Evolutionary conservation across 1,140 invertebrate species (phyloP), one percentile per base, ranked within the genome.

Genomic region (Hydropsyche tenuis): DNA sequence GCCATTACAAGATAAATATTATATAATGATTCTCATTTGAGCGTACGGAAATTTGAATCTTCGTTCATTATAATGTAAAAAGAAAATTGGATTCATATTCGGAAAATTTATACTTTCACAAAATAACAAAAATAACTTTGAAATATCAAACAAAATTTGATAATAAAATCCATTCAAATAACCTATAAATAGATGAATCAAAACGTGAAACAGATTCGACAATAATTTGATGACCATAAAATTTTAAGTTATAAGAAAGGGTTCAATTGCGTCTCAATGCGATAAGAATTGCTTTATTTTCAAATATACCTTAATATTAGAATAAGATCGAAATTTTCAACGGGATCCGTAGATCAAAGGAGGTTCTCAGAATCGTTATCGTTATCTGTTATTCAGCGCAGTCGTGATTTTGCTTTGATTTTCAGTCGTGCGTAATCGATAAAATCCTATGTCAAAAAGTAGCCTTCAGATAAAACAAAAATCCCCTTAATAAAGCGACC

Each of bases 371-470:
- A 25, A 25, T 60, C 14, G 22, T 60, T 60, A 60, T 23, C 56
- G 22, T 60, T 56, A 56, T 60, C 56, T 60, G 56, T 22, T 7
- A 60, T 60, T 60, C 56, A 14, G 5, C 56, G 11, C 5, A 22
- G 56, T 14, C 56, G 20, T 60, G 22, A 7, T 60, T 60, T 60
- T 20, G 12, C 56, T 60, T 60, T 60, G 56, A 60, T 60, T 60
- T 60, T 60, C 56, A 60, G 22, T 60, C 56, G 14, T 60, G 56
- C 56, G 56, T 25, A 25, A 60, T 60, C 56, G 20, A 60, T 25
- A 23, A 12, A 25, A 60, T 60, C 22, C 23, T 14, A 60, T 25
- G 56, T 60, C 56, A 60, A 60, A 48, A 60, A 60, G 30, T 60
- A 25, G 56, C 56, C 20, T 25, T 60, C 14, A 60, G 20, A 25